Evolutionary conservation across 2,113 vertebrate species (phyloP).

Genomic region (Barnardius zonarius): DNA sequence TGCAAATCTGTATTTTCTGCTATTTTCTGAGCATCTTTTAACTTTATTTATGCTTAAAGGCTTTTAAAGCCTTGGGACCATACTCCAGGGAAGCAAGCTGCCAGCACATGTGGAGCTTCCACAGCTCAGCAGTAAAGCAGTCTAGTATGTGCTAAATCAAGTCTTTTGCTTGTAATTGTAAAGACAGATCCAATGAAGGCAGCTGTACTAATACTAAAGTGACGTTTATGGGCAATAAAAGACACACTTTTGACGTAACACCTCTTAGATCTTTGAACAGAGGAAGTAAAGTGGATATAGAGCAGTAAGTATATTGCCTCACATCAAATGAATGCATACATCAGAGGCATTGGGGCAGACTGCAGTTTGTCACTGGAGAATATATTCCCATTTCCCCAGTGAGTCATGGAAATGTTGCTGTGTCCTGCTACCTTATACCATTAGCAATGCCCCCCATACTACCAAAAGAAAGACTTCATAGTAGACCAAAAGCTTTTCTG

Average conservation of each 20-base stretch:
- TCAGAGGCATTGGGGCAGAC: not conserved
- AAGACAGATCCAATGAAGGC: slow-evolving; percentile 29
- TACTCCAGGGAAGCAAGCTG: slow-evolving; percentile 6
- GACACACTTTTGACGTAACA: not conserved
- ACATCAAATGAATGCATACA: not conserved
- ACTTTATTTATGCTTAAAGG: slow-evolving; percentile 17
- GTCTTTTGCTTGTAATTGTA: slow-evolving; percentile 23
- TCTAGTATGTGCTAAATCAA: slow-evolving; percentile 22
- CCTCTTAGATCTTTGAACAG: not conserved
- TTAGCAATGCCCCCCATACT: not conserved
- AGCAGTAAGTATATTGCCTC: not conserved
- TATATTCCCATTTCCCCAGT: not conserved
- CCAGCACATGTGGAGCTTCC: not conserved
- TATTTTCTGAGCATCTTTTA: slow-evolving; percentile 9
- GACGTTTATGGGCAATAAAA: slow-evolving; percentile 38
- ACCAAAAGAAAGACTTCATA: not conserved
- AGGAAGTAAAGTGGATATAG: slow-evolving; percentile 4
- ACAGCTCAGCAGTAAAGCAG: not conserved
- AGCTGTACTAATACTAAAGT: slow-evolving; percentile 6
- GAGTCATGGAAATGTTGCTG: not conserved
- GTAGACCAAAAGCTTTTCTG: not conserved
- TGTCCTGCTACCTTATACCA: not conserved
- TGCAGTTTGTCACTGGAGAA: not conserved
- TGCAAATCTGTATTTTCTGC: slow-evolving; percentile 1
- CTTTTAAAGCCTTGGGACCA: not conserved